Evolutionary conservation across 2,797 vertebrate genomes (phyloP).

Genomic region (Xenops minutus): DNA sequence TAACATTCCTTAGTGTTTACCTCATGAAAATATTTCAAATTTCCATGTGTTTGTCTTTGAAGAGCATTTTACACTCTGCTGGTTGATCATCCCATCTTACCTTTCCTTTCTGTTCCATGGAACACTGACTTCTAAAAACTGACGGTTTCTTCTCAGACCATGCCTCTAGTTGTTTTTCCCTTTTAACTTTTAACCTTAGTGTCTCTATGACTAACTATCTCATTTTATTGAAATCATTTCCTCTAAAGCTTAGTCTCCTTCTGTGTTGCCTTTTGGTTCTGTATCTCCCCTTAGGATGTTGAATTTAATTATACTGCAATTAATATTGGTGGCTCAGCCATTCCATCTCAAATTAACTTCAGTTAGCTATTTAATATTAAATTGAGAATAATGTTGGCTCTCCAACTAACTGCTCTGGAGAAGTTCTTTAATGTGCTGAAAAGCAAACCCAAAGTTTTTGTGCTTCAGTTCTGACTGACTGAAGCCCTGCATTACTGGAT

Average conservation of each 20-base stretch:
- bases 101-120: not conserved
- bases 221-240: not conserved
- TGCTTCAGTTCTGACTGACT: not conserved
- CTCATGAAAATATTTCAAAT: not conserved
- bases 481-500: not conserved
- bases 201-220: not conserved
- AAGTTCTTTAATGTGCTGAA: not conserved
- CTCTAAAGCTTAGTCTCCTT: not conserved
- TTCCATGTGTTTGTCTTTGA: not conserved
- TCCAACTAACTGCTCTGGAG: not conserved
- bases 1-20: not conserved
- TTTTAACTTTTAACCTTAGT: not conserved
- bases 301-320: conserved; percentile 17
- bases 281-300: not conserved
- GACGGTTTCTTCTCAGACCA: not conserved
- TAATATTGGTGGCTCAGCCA: not conserved
- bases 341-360: not conserved
- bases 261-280: not conserved
- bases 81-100: not conserved
- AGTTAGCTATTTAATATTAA: not conserved
- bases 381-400: not conserved
- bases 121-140: not conserved
- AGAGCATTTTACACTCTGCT: not conserved
- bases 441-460: not conserved
- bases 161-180: not conserved